A percentile compares a stretch with the other conserved stretches of the same genome.
These are phyloP conservation scores for Luperina testacea DNA, from an alignment of 2,888 invertebrate species.

Conservation along the genomic window DNA sequence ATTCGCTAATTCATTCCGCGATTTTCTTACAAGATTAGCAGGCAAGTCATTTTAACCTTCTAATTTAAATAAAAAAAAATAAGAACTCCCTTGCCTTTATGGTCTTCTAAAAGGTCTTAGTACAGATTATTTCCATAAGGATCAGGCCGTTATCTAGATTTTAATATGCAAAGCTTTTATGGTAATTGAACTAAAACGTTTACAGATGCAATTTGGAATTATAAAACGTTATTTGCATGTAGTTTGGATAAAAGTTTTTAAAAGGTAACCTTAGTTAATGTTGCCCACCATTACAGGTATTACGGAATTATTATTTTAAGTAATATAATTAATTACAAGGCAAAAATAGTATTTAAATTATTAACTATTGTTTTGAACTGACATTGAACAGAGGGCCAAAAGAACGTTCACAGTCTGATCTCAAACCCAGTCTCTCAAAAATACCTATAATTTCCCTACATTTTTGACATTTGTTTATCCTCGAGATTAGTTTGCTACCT, in stretches of 20 bases:
- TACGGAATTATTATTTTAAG: not conserved
- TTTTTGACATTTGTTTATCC: not conserved
- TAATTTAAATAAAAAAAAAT: conserved; percentile 9
- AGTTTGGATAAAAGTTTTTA: conserved; percentile 11
- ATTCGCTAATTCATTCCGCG: not conserved
- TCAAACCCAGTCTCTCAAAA: too few relatives aligned
- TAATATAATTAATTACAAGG: not conserved
- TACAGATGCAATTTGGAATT: conserved; percentile 6
- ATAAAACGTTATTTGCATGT: conserved; percentile 16
- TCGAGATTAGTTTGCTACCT: too few relatives aligned
- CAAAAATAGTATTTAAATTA: not conserved
- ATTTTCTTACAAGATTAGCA: not conserved
- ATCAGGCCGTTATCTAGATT: conserved; percentile 28
- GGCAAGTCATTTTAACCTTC: not conserved
- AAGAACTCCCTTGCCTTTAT: not conserved
- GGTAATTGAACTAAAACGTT: conserved; percentile 26
- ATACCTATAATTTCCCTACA: too few relatives aligned
- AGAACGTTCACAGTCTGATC: too few relatives aligned
- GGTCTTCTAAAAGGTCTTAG: not conserved
- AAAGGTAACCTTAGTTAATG: not conserved
- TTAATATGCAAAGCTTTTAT: conserved; percentile 49
- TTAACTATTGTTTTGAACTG: not conserved
- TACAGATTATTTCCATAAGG: conserved; percentile 3
- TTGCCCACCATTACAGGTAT: not conserved
- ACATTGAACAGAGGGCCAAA: too few relatives aligned